Evolutionary conservation across 92 coral and sea anemone genomes (phyloP).

Genomic region (Paragorgia papillata): DNA sequence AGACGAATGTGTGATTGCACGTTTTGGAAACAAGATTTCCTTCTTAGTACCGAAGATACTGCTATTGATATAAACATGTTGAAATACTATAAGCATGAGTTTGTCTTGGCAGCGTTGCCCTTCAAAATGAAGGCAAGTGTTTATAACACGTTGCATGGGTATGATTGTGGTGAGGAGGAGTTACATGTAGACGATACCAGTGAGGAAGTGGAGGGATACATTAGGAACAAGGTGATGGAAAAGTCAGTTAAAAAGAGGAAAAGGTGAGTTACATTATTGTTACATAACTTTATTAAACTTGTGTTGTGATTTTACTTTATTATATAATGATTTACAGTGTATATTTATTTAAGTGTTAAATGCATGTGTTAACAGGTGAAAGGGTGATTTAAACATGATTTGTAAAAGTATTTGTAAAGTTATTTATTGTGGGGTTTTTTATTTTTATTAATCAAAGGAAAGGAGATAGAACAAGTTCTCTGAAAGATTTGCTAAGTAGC

Average conservation of each 20-base stretch:
- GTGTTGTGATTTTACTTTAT: no score
- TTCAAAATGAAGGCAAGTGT: constrained; percentile 52
- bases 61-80: constrained; percentile 36
- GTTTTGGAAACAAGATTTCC: constrained; percentile 15
- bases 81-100: constrained; percentile 28
- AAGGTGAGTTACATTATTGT: constrained; percentile 10
- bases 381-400: no score
- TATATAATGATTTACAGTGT: no score
- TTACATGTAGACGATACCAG: neutral
- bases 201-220: no score
- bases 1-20: neutral
- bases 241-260: constrained; percentile 35
- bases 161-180: neutral
- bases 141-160: constrained; percentile 47
- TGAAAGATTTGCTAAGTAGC: neutral
- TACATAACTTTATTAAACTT: no score
- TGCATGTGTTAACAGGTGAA: no score
- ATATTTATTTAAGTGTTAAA: no score
- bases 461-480: neutral
- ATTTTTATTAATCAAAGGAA: neutral
- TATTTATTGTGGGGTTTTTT: no score
- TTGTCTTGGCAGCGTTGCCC: constrained; percentile 58
- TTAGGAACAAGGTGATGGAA: no score
- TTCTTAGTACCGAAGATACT: constrained; percentile 43
- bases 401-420: no score